phyloP scores from a whole-genome alignment of 2,888 invertebrate genomes.

The Lycaena phlaeas region DNA sequence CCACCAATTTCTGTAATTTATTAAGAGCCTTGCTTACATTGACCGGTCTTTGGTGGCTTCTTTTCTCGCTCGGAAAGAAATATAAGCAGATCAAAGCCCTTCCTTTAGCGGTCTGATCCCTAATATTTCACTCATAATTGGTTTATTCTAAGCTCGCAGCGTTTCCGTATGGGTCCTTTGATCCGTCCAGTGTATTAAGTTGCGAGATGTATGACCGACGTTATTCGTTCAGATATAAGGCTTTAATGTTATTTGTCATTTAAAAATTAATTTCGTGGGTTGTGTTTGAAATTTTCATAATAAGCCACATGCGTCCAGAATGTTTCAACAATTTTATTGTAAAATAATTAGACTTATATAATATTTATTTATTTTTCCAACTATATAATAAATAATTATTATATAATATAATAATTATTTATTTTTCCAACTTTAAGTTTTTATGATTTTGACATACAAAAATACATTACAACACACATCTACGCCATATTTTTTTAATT shows the following conservation, averaged over 20 bases:
- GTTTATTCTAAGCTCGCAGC: slow-evolving; percentile 69
- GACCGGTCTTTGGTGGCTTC: slow-evolving; percentile 53
- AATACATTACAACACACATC: too few relatives aligned
- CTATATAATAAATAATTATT: too few relatives aligned
- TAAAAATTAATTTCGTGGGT: slow-evolving; percentile 10
- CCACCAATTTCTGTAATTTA: slow-evolving; percentile 69
- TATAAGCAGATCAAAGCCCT: slow-evolving; percentile 64
- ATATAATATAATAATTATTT: too few relatives aligned
- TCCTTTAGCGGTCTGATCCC: slow-evolving; percentile 61
- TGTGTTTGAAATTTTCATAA: not conserved
- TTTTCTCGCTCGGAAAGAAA: slow-evolving; percentile 54
- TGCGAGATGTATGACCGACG: slow-evolving; percentile 61
- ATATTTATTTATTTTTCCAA: too few relatives aligned
- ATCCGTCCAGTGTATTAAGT: slow-evolving; percentile 67
- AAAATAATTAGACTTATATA: too few relatives aligned
- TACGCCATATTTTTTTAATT: too few relatives aligned
- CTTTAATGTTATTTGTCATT: slow-evolving; percentile 52
- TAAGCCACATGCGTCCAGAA: not conserved
- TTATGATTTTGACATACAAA: too few relatives aligned
- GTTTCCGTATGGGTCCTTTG: slow-evolving; percentile 66
- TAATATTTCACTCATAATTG: slow-evolving; percentile 74
- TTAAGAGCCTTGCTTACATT: slow-evolving; percentile 58
- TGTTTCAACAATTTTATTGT: too few relatives aligned
- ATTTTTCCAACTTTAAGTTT: too few relatives aligned
- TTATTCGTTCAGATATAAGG: slow-evolving; percentile 59